phyloP scores from a whole-genome alignment of 1,140 invertebrate species.

The Bombus cullumanus region DNA sequence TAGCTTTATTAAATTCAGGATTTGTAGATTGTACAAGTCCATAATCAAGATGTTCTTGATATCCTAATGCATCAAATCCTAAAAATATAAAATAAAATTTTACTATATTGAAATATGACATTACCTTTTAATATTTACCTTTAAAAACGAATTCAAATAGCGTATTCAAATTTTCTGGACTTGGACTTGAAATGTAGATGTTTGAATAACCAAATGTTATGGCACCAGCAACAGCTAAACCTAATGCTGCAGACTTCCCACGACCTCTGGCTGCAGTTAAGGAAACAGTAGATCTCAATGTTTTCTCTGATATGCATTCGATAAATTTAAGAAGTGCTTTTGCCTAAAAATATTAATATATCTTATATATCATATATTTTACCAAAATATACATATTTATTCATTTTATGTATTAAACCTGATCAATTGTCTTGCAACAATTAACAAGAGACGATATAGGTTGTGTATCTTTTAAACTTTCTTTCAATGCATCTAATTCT shows the following conservation, averaged over 20 bases:
- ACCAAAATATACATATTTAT: not conserved
- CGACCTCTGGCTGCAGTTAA: constrained; percentile 98
- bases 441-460: constrained; percentile 95
- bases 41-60: constrained; percentile 98
- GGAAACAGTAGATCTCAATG: constrained; percentile 93
- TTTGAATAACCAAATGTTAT: constrained; percentile 97
- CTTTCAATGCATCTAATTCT: constrained; percentile 89
- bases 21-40: constrained; percentile 97
- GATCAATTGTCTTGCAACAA: constrained; percentile 96
- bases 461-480: constrained; percentile 92
- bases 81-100: constrained; percentile 28
- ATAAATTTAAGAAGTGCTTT: constrained; percentile 97
- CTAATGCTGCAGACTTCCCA: constrained; percentile 99
- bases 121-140: constrained; percentile 78
- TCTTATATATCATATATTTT: not conserved
- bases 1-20: constrained; percentile 98
- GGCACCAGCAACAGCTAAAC: constrained; percentile 94
- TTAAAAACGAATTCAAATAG: constrained; percentile 99
- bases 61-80: constrained; percentile 96
- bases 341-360: constrained; percentile 82
- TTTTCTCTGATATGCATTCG: constrained; percentile 97
- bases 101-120: constrained; percentile 5
- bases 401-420: constrained; percentile 82
- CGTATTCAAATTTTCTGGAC: constrained; percentile 99
- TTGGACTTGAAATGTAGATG: constrained; percentile 98